Evolutionary conservation across 2,797 vertebrate genomes (phyloP), one percentile per base, ranked within the genome.

Genomic region (Graptemys geographica): DNA sequence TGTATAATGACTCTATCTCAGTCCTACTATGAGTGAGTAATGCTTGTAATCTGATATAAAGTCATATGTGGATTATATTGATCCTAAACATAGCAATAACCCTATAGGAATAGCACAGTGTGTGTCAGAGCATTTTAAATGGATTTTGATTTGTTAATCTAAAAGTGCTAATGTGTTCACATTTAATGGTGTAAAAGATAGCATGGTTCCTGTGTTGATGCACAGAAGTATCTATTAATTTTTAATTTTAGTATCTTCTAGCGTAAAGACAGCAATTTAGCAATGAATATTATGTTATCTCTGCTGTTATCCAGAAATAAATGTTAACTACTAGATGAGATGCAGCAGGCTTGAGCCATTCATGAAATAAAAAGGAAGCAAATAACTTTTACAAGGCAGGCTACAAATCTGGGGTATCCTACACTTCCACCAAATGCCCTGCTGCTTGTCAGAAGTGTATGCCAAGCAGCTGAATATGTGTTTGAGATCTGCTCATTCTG

Each of bases 1-100:
- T 95, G 47, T 81, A 37, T 95, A 86, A 82, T 92, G 74, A 90
- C 52, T 90, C 80, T 88, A 44, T 94, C 25, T 90, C 86, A 95
- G 85, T 87, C 81, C 90, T 88, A 78, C 65, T 93, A 55, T 55
- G 37, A 83, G 31, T 79, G 27, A 94, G 65, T 91, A 86, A 93
- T 91, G 82, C 83, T 88, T 96, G 88, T 82, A 89, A 97, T 94
- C 41, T 72, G 25, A 8, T 94, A 74, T 82, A 93, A 92, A 93
- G 59, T 92, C 76, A 79, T 76, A 90, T 8, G 8, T 91, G 44
- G 44, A 88, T 89, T 93, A 86, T 78, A 84, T 89, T 93, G 83
- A 86, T 96, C 82, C 91, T 96, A 95, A 96, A 86, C 53, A 79
- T 86, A 92, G 74, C 59, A 88, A 86, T 44, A 19, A 4, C 28